phyloP scores from a whole-genome alignment of 2,797 vertebrate species.

The Pelodytes ibericus region DNA sequence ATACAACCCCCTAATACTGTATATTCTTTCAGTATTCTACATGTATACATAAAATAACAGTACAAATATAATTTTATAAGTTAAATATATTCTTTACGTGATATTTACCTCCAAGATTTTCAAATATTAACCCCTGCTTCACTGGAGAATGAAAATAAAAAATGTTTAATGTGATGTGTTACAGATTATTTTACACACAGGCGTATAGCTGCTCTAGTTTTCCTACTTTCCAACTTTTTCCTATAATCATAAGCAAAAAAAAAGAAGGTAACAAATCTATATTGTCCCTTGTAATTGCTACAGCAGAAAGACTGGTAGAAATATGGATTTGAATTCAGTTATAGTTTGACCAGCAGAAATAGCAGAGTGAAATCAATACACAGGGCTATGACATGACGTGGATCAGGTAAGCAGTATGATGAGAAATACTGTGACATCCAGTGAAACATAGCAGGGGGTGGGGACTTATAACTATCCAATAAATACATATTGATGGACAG shows the following conservation, averaged over 20 bases:
- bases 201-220: conserved; percentile 20
- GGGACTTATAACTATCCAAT: background rate
- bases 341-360: conserved; percentile 31
- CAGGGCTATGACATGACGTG: conserved; percentile 29
- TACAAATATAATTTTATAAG: too few species aligned
- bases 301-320: conserved; percentile 30
- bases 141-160: too few species aligned
- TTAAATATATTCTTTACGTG: too few species aligned
- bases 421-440: conserved; percentile 9
- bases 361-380: conserved; percentile 48
- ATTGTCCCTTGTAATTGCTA: conserved; percentile 45
- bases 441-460: background rate
- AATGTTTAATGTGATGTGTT: too few species aligned
- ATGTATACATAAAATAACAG: too few species aligned
- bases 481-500: background rate
- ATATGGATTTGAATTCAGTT: conserved; percentile 51
- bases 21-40: too few species aligned
- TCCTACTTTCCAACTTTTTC: conserved; percentile 16
- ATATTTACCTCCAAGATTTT: too few species aligned
- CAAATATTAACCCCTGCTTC: too few species aligned
- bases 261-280: conserved; percentile 45
- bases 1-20: too few species aligned
- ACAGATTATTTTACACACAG: too few species aligned
- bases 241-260: conserved; percentile 44
- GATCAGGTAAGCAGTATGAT: conserved; percentile 7